Evolutionary conservation across 2,113 vertebrate genomes (phyloP).

Genomic region (Diadophis punctatus): DNA sequence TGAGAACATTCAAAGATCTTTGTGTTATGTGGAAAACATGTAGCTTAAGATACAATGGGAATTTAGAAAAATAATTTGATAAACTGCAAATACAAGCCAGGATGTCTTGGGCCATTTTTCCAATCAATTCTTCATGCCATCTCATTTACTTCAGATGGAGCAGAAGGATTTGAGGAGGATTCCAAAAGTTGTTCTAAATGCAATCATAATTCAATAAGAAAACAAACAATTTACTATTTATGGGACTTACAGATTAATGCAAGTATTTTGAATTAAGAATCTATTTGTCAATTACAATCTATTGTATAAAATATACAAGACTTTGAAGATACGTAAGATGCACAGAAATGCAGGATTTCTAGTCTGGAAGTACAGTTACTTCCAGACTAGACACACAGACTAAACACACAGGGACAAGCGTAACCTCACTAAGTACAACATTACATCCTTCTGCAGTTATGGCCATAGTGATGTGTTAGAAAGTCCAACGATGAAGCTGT

Average conservation of each 20-base stretch:
- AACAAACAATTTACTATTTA: not conserved
- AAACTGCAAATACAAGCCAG: not conserved
- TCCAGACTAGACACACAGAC: not conserved
- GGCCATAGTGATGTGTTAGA: not conserved
- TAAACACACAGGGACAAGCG: not conserved
- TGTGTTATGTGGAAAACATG: not conserved
- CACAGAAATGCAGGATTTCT: not conserved
- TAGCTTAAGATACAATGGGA: not conserved
- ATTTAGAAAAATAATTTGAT: not conserved
- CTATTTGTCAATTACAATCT: not conserved
- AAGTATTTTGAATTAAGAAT: not conserved
- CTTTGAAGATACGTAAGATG: not conserved
- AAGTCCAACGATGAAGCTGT: not conserved
- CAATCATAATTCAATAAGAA: not conserved
- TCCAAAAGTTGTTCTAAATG: not conserved
- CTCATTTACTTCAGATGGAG: not conserved
- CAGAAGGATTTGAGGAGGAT: not conserved
- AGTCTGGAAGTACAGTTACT: not conserved
- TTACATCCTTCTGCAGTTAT: not conserved
- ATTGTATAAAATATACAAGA: not conserved
- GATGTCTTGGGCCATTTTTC: not conserved
- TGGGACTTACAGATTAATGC: not conserved
- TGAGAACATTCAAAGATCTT: not conserved
- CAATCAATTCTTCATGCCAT: not conserved
- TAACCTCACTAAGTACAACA: not conserved